A percentile compares a stretch with the other conserved stretches of the same genome.
Conservation (phyloP, 1,140 invertebrate genomes). For the Rhynchophorus ferrugineus region DNA sequence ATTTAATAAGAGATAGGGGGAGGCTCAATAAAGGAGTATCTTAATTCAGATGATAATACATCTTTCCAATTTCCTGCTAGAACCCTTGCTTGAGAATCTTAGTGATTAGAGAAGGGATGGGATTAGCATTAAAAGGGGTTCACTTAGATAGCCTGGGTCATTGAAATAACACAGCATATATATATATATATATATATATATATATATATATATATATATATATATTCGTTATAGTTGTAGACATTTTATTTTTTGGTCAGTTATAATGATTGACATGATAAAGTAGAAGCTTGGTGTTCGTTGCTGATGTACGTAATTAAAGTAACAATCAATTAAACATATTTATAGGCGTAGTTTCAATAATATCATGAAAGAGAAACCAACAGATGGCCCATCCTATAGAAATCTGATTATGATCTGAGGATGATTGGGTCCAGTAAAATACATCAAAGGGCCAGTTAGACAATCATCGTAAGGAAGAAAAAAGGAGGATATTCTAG, state of each 20-base stretch:
- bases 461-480: background rate
- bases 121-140: slow-evolving; percentile 10
- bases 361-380: no score
- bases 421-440: background rate
- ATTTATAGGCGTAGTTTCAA: no score
- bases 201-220: no score
- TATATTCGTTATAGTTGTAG: no score
- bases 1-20: slow-evolving; percentile 28
- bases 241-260: no score
- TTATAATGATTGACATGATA: no score
- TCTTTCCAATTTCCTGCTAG: slow-evolving; percentile 29
- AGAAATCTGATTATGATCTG: background rate
- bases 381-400: no score
- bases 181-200: no score
- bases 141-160: background rate
- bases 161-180: no score
- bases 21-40: slow-evolving; percentile 22
- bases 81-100: slow-evolving; percentile 18
- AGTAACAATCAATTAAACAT: no score
- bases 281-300: no score
- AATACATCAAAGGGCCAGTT: background rate
- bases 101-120: slow-evolving; percentile 22
- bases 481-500: background rate
- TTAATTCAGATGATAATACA: slow-evolving; percentile 31
- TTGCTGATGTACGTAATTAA: no score